Percentiles rank a stretch among this genome's conserved stretches.
Evolutionary conservation across 2,888 invertebrate genomes (phyloP).

Genomic region (Pyralis farinalis): DNA sequence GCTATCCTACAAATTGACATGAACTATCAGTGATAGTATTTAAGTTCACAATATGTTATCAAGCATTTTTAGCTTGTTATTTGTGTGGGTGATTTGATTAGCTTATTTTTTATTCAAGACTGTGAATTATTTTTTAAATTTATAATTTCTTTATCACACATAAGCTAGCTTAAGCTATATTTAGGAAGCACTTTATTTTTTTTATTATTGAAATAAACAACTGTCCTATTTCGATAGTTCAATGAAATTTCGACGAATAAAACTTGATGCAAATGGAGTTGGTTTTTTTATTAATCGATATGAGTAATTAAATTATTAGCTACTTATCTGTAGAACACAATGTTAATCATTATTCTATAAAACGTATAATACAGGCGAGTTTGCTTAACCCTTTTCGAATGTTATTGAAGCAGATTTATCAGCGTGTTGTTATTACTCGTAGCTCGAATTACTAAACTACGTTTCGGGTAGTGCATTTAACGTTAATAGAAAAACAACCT

Average conservation of each 20-base stretch:
- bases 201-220: slow-evolving; percentile 2
- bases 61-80: slow-evolving; percentile 14
- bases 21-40: too few species aligned
- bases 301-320: too few species aligned
- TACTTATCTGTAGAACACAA: too few species aligned
- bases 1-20: too few species aligned
- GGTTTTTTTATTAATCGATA: neutral
- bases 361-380: too few species aligned
- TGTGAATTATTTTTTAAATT: slow-evolving; percentile 45
- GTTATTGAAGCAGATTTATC: too few species aligned
- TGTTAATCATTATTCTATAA: too few species aligned
- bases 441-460: too few species aligned
- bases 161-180: slow-evolving; percentile 28
- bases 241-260: slow-evolving; percentile 5
- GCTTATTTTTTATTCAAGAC: slow-evolving; percentile 51
- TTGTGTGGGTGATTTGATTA: slow-evolving; percentile 18
- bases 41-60: neutral
- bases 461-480: too few species aligned
- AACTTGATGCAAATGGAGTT: slow-evolving; percentile 1
- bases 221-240: slow-evolving; percentile 1
- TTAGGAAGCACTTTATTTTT: slow-evolving; percentile 10
- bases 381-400: too few species aligned
- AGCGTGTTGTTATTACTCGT: too few species aligned
- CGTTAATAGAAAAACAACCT: too few species aligned
- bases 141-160: slow-evolving; percentile 33